Evolutionary conservation across 2,888 invertebrate species (phyloP).

Genomic region (Sipha maydis): DNA sequence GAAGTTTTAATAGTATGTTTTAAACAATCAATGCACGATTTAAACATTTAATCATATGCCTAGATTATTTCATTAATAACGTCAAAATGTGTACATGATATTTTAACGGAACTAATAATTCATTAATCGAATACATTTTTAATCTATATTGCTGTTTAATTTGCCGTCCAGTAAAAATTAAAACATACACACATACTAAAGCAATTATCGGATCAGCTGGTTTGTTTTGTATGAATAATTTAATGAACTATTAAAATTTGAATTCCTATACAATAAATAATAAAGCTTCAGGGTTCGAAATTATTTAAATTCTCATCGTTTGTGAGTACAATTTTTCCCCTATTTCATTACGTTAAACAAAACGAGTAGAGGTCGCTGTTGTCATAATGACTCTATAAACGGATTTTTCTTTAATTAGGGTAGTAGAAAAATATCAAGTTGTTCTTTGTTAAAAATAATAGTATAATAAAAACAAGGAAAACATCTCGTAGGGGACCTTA

Average conservation of each 20-base stretch:
- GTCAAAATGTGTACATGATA: not conserved
- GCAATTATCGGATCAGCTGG: slow-evolving; percentile 9
- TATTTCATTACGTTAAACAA: not conserved
- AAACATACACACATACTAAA: not conserved
- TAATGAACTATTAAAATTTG: slow-evolving; percentile 20
- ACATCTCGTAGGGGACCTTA: not conserved
- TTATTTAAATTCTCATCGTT: slow-evolving; percentile 9
- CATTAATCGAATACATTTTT: slow-evolving; percentile 15
- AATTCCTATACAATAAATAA: slow-evolving; percentile 10
- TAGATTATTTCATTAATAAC: not conserved
- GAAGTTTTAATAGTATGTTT: too few species aligned
- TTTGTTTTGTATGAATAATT: slow-evolving; percentile 37
- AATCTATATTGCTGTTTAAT: slow-evolving; percentile 12
- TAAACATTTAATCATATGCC: not conserved
- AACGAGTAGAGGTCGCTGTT: not conserved
- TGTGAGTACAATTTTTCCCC: not conserved
- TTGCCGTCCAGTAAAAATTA: not conserved
- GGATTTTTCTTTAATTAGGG: not conserved
- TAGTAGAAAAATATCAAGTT: not conserved
- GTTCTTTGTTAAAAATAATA: not conserved
- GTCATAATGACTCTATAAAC: not conserved
- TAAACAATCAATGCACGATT: not conserved
- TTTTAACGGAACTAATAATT: not conserved
- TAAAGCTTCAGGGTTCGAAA: not conserved
- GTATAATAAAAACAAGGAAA: not conserved